Conservation (phyloP, 2,888 invertebrate species). For the Drosophila buzzatii region DNA sequence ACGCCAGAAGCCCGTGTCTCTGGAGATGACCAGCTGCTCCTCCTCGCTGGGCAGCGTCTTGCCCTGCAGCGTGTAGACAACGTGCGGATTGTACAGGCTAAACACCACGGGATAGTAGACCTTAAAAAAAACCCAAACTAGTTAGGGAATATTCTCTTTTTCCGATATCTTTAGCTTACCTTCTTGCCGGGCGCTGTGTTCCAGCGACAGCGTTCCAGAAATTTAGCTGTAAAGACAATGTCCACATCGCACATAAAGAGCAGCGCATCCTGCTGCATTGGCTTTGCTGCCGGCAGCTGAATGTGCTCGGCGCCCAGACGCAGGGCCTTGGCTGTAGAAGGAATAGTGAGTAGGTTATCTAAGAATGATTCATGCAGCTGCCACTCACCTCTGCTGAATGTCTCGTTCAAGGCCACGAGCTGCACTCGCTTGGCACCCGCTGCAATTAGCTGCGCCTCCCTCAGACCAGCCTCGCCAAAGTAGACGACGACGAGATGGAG, state of each 20-base stretch:
- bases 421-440: slow-evolving; percentile 88
- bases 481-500: slow-evolving; percentile 91
- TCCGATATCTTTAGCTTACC: slow-evolving; percentile 67
- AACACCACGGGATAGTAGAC: slow-evolving; percentile 93
- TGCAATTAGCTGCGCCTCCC: slow-evolving; percentile 89
- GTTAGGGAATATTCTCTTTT: rapidly evolving
- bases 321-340: slow-evolving; percentile 86
- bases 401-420: slow-evolving; percentile 90
- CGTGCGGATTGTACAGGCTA: slow-evolving; percentile 92
- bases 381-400: slow-evolving; percentile 88
- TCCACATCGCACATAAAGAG: slow-evolving; percentile 93
- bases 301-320: slow-evolving; percentile 88
- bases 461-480: slow-evolving; percentile 90
- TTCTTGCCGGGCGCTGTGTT: slow-evolving; percentile 88
- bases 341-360: not conserved
- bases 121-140: slow-evolving; percentile 53
- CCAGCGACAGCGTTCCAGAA: slow-evolving; percentile 89
- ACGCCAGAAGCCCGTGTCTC: slow-evolving; percentile 92
- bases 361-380: rapidly evolving
- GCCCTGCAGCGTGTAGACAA: slow-evolving; percentile 91
- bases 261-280: slow-evolving; percentile 87
- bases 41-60: slow-evolving; percentile 89
- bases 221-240: slow-evolving; percentile 90
- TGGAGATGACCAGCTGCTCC: slow-evolving; percentile 90
- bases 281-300: slow-evolving; percentile 85